These are phyloP conservation scores for Odontomyia ornata DNA, from an alignment of 2,888 invertebrate genomes.

Conservation along the genomic window DNA sequence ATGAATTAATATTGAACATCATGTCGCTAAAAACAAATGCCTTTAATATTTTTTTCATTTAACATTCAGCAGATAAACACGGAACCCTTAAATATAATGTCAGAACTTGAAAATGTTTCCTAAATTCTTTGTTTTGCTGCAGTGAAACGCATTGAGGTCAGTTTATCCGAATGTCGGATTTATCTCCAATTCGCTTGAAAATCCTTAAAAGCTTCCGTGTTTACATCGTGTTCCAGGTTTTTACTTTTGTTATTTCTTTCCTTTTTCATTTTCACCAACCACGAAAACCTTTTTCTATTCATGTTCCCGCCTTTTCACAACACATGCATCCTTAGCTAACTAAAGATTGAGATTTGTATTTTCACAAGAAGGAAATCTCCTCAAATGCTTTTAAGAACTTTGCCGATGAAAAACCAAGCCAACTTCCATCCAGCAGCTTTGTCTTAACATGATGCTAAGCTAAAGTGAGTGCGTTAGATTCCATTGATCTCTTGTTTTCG, in stretches of 20 bases:
- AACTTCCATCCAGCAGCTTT: neutral
- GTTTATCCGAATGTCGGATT: no score
- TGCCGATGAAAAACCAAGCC: neutral
- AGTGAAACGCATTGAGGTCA: no score
- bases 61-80: no score
- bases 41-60: no score
- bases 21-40: no score
- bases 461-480: neutral
- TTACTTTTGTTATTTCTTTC: neutral
- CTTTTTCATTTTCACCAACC: neutral
- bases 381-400: conserved; percentile 28
- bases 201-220: conserved; percentile 22
- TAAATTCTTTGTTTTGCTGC: no score
- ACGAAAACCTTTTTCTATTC: neutral
- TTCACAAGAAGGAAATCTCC: neutral
- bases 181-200: neutral
- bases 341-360: neutral
- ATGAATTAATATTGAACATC: no score
- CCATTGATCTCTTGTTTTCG: neutral
- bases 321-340: no score
- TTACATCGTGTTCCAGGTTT: neutral
- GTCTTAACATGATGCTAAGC: neutral
- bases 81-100: no score
- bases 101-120: no score
- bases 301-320: neutral